Conservation (phyloP, 2,888 invertebrate species). For the Caenorhabditis becei region DNA sequence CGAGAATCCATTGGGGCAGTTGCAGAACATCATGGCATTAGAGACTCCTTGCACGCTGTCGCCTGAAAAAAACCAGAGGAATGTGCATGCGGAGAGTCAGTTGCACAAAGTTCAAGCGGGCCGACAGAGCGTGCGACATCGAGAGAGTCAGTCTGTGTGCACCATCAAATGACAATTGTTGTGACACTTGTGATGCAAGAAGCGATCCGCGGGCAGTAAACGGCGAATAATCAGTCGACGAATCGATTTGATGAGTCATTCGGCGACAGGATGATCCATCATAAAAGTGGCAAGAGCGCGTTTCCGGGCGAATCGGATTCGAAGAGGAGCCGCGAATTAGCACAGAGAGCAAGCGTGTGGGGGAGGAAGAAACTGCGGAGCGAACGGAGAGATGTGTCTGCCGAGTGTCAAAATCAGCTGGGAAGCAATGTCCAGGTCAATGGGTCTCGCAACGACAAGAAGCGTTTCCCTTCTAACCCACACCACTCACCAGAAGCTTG, state of each 20-base stretch:
- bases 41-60: constrained; percentile 54
- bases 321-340: background rate
- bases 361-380: background rate
- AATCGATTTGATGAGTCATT: constrained; percentile 45
- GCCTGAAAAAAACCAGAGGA: constrained; percentile 47
- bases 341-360: background rate
- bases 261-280: constrained; percentile 36
- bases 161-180: constrained; percentile 53
- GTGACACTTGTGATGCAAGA: constrained; percentile 55
- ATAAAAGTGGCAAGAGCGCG: constrained; percentile 30
- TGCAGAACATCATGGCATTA: constrained; percentile 55
- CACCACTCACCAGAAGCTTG: constrained; percentile 45
- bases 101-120: constrained; percentile 23
- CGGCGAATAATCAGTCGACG: constrained; percentile 39
- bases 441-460: no score
- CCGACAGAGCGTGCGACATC: background rate
- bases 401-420: background rate
- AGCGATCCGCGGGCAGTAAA: constrained; percentile 11
- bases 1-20: constrained; percentile 51
- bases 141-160: constrained; percentile 2
- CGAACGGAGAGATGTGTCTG: background rate
- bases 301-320: constrained; percentile 29
- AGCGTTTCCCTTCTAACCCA: no score
- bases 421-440: no score
- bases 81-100: background rate